These are phyloP conservation scores for Platyscapa corneri DNA, from an alignment of 1,140 invertebrate species.

Conservation along the genomic window DNA sequence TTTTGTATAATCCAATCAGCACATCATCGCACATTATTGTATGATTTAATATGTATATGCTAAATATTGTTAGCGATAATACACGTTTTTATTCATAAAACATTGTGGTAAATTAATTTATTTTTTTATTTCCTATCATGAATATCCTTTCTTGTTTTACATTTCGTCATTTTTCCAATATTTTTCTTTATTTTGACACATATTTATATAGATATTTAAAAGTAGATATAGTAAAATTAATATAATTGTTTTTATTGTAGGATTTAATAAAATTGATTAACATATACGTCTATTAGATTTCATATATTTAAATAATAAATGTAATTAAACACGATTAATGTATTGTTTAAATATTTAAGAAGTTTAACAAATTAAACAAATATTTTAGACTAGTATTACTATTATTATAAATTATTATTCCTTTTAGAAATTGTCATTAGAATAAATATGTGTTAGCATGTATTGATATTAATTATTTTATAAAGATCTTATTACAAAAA, in stretches of 20 bases:
- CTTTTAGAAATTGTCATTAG: background rate
- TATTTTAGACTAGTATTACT: background rate
- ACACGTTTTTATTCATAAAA: slow-evolving; percentile 39
- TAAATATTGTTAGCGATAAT: slow-evolving; percentile 39
- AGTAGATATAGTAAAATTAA: background rate
- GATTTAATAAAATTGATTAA: background rate
- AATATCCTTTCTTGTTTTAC: background rate
- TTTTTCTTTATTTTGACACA: background rate
- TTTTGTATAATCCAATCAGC: slow-evolving; percentile 5
- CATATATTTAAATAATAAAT: background rate
- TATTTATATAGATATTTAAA: background rate
- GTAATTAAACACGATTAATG: background rate
- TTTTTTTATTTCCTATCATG: slow-evolving; percentile 17
- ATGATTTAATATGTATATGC: slow-evolving; percentile 43
- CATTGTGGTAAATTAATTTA: slow-evolving; percentile 39
- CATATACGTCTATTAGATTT: background rate
- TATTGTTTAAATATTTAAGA: background rate
- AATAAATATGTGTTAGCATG: background rate
- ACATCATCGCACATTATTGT: slow-evolving; percentile 27
- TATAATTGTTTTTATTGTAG: background rate
- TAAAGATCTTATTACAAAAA: too few species aligned
- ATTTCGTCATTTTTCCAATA: background rate
- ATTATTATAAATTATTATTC: background rate
- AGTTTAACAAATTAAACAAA: background rate
- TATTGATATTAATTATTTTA: background rate